Base-by-base conservation (phyloP, 2,113 vertebrate genomes). In the Pomatorhinus ruficollis region DNA sequence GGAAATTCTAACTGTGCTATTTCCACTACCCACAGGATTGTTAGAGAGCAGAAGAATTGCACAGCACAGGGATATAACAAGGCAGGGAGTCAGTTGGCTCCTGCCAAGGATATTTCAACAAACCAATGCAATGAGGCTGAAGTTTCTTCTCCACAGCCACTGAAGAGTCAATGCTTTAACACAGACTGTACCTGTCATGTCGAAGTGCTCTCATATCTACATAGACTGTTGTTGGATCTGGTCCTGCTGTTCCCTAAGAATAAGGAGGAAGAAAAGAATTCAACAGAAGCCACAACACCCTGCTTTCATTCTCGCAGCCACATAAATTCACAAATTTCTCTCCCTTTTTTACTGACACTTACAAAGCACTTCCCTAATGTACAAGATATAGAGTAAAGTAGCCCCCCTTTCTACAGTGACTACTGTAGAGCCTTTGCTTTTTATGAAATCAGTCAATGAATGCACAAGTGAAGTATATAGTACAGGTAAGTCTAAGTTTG, bases 141-240 rank as follows among this genome's bases (percentile, higher is more conserved):
- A 52, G 31, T 52, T 77, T 63, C 11, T 69, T 30, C 20, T 89
- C 53, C 44, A 31, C 12, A 28, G 59, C 15, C 47, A 72, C 2
- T 44, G 40, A 90, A 70, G 3, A 61, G 52, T 42, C 50, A 88
- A 75, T 60, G 33, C 22, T 81, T 28, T 70, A 80, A 77, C 31
- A 66, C 28, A 53, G 44, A 37, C 64, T 17, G 19, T 97, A 99
- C 99, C 99, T 98, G 95, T 99, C 99, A 1, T 99, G 99, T 8
- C 99, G 98, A 63, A 99, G 98, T 0, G 99, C 99, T 98, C 99
- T 98, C 99, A 99, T 99, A 95, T 99, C 99, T 97, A 99, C 98
- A 5, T 99, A 99, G 59, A 99, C 99, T 0, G 99, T 99, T 23
- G 99, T 99, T 88, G 99, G 99, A 95, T 99, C 99, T 12, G 99